Evolutionary conservation across 2,888 invertebrate genomes (phyloP).

Genomic region (Elaeidobius kamerunicus): DNA sequence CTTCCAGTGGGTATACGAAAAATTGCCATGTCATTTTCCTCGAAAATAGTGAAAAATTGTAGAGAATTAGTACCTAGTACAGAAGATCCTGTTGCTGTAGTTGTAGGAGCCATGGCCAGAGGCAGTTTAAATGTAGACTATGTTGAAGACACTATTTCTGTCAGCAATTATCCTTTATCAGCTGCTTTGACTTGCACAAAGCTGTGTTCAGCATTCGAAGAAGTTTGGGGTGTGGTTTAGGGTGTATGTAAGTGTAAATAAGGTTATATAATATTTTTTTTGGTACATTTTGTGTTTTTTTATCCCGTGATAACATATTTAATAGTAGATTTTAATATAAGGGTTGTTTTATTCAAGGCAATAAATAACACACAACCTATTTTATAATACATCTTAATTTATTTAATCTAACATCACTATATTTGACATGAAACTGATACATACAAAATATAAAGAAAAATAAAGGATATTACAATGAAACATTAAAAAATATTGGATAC

Average conservation of each 20-base stretch:
- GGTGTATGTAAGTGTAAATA: conserved; percentile 12
- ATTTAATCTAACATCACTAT: too few species aligned
- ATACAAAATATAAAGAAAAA: too few species aligned
- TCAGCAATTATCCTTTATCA: conserved; percentile 95
- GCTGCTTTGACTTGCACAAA: conserved; percentile 96
- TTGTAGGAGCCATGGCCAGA: conserved; percentile 97
- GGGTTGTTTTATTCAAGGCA: too few species aligned
- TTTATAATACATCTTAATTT: too few species aligned
- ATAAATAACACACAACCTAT: too few species aligned
- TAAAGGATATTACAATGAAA: too few species aligned
- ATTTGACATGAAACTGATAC: too few species aligned
- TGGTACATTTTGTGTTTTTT: too few species aligned
- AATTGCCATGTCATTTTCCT: conserved; percentile 84
- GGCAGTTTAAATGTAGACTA: conserved; percentile 89
- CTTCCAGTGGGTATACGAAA: too few species aligned
- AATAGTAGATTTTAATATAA: too few species aligned
- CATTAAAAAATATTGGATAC: too few species aligned
- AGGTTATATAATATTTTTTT: not conserved
- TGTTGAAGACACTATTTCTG: conserved; percentile 84
- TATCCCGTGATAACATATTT: too few species aligned
- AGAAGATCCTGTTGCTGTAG: conserved; percentile 82
- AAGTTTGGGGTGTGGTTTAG: conserved; percentile 65
- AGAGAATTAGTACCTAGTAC: conserved; percentile 73
- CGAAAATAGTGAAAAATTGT: conserved; percentile 66
- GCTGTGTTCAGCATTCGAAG: conserved; percentile 91